Evolutionary conservation across 2,888 invertebrate genomes (phyloP).

Genomic region (Drosophila leonis): DNA sequence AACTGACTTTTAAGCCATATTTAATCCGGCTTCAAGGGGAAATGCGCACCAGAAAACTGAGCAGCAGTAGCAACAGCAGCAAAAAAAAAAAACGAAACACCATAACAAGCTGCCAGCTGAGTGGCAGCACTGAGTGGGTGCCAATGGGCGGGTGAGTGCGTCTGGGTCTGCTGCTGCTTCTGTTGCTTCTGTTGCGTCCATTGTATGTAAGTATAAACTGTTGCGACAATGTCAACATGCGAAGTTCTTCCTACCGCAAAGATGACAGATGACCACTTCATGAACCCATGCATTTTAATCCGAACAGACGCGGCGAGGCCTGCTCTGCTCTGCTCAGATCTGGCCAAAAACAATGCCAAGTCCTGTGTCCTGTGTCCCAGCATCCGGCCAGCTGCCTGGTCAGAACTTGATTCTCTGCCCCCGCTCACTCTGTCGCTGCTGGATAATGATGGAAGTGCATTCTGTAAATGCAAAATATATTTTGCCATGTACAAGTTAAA

Average conservation of each 20-base stretch:
- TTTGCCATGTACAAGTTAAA: conserved; percentile 79
- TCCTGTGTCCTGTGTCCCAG: conserved; percentile 37
- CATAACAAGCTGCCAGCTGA: conserved; percentile 58
- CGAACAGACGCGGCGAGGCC: conserved; percentile 47
- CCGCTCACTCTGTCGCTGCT: not conserved
- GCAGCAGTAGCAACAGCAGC: not conserved
- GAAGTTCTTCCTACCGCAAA: conserved; percentile 80
- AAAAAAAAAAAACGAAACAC: conserved; percentile 34
- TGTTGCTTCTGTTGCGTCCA: conserved; percentile 27
- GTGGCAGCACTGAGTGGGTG: conserved; percentile 27
- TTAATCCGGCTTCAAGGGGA: conserved; percentile 71
- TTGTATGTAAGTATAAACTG: conserved; percentile 69
- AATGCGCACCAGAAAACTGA: conserved; percentile 61
- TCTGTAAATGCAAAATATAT: conserved; percentile 78
- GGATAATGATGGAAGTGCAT: conserved; percentile 80
- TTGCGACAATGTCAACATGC: conserved; percentile 80
- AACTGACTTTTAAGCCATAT: conserved; percentile 80
- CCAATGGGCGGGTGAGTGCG: conserved; percentile 19
- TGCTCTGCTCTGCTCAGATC: conserved; percentile 19
- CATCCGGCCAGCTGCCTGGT: conserved; percentile 45
- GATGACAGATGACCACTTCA: conserved; percentile 81
- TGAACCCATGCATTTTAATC: conserved; percentile 81
- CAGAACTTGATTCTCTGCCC: conserved; percentile 21
- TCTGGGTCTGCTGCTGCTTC: conserved; percentile 19
- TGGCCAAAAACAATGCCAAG: conserved; percentile 52